These are phyloP conservation scores for Ganaspis sp. DNA, from an alignment of 1,140 invertebrate species.

Conservation along the genomic window DNA sequence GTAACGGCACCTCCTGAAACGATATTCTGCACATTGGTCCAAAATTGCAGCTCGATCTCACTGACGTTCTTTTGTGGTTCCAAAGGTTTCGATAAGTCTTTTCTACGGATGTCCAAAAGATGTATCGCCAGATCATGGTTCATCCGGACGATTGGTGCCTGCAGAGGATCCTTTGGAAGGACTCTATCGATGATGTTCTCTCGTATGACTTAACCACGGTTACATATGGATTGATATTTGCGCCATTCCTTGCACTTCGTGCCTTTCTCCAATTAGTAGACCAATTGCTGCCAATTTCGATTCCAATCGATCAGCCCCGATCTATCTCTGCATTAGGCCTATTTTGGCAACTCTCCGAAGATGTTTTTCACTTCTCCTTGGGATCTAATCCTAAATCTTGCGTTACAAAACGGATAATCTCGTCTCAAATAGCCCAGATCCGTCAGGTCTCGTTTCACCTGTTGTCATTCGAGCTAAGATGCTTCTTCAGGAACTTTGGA, in stretches of 20 bases:
- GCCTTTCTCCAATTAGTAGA: constrained; percentile 54
- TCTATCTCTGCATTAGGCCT: neutral
- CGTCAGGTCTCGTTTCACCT: neutral
- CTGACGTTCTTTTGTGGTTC: constrained; percentile 52
- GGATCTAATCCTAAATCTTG: too few species aligned
- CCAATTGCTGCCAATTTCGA: neutral
- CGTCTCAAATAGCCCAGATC: neutral
- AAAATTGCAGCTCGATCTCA: constrained; percentile 39
- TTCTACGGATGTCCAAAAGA: constrained; percentile 57
- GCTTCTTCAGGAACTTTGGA: constrained; percentile 61
- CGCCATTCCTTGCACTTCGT: constrained; percentile 61
- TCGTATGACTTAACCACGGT: constrained; percentile 55
- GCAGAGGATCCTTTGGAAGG: constrained; percentile 61
- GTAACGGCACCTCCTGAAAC: constrained; percentile 61
- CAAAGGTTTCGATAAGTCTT: constrained; percentile 49
- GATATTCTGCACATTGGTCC: constrained; percentile 51
- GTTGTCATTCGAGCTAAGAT: constrained; percentile 49
- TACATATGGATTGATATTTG: constrained; percentile 62
- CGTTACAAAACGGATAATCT: too few species aligned
- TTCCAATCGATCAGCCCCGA: neutral
- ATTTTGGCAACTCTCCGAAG: neutral
- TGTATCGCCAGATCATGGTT: constrained; percentile 62
- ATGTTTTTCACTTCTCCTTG: neutral
- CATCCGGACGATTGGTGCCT: constrained; percentile 44
- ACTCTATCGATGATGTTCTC: neutral